phyloP scores from a whole-genome alignment of 2,888 invertebrate genomes.

The Anorthoa munda region DNA sequence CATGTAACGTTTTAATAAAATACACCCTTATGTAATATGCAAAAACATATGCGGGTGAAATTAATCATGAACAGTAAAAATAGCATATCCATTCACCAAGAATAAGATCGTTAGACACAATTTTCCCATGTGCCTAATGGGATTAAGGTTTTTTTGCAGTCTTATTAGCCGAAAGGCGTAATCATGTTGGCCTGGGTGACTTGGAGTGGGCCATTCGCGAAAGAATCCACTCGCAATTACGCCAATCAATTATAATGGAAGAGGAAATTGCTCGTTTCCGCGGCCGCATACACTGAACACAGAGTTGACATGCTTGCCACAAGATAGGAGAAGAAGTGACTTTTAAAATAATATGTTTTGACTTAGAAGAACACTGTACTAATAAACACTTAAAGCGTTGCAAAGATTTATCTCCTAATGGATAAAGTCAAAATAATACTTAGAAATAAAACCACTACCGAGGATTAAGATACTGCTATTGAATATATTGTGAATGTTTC shows the following conservation, averaged over 20 bases:
- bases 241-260: slow-evolving; percentile 90
- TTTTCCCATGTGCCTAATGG: slow-evolving; percentile 55
- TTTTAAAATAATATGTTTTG: neutral
- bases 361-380: neutral
- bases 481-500: neutral
- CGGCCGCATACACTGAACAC: slow-evolving; percentile 78
- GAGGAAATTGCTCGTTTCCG: slow-evolving; percentile 89
- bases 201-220: slow-evolving; percentile 75
- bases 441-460: neutral
- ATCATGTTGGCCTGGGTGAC: slow-evolving; percentile 52
- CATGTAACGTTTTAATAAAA: slow-evolving; percentile 19
- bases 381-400: neutral
- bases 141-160: slow-evolving; percentile 53
- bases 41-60: slow-evolving; percentile 58
- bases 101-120: slow-evolving; percentile 33
- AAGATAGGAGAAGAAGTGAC: slow-evolving; percentile 52
- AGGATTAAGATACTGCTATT: neutral
- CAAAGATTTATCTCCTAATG: slow-evolving; percentile 2
- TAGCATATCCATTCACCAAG: slow-evolving; percentile 27
- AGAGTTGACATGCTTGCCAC: slow-evolving; percentile 64
- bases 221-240: slow-evolving; percentile 89
- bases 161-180: slow-evolving; percentile 64
- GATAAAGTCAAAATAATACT: slow-evolving; percentile 2
- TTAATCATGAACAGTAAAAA: slow-evolving; percentile 49
- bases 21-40: slow-evolving; percentile 43